These are phyloP conservation scores for Drosophila biarmipes DNA, from an alignment of 1,140 invertebrate genomes.

Conservation along the genomic window DNA sequence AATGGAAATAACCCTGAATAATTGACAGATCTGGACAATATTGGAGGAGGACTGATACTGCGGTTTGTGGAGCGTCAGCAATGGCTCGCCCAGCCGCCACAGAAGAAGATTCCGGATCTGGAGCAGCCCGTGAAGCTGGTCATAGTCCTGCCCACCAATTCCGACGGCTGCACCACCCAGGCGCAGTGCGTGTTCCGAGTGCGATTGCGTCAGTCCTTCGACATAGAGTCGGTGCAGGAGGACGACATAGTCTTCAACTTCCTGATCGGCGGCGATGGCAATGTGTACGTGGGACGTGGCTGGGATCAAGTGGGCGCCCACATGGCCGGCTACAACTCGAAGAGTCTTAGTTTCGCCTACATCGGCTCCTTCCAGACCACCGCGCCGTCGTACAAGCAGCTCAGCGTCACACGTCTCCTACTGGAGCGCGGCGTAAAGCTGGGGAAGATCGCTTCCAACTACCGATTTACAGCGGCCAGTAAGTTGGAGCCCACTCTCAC, in stretches of 20 bases:
- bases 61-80: conserved; percentile 85
- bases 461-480: conserved; percentile 87
- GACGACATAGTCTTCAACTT: conserved; percentile 88
- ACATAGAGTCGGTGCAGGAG: conserved; percentile 88
- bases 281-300: conserved; percentile 88
- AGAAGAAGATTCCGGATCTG: conserved; percentile 78
- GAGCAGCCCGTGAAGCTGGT: conserved; percentile 85
- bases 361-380: conserved; percentile 86
- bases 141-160: conserved; percentile 86
- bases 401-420: conserved; percentile 86
- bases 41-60: conserved; percentile 63
- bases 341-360: conserved; percentile 86
- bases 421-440: conserved; percentile 86
- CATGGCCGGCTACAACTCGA: conserved; percentile 86
- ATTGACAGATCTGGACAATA: conserved; percentile 60
- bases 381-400: conserved; percentile 85
- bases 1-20: neutral
- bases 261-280: conserved; percentile 88
- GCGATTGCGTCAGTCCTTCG: conserved; percentile 88
- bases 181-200: conserved; percentile 86
- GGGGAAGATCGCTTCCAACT: conserved; percentile 86
- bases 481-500: conserved; percentile 87
- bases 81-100: conserved; percentile 88
- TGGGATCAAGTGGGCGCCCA: conserved; percentile 87
- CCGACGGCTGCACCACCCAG: conserved; percentile 85